Percentiles rank a stretch among this genome's conserved stretches.
Evolutionary conservation across 2,797 vertebrate genomes (phyloP).

Genomic region (Hyperoplus lanceolatus): DNA sequence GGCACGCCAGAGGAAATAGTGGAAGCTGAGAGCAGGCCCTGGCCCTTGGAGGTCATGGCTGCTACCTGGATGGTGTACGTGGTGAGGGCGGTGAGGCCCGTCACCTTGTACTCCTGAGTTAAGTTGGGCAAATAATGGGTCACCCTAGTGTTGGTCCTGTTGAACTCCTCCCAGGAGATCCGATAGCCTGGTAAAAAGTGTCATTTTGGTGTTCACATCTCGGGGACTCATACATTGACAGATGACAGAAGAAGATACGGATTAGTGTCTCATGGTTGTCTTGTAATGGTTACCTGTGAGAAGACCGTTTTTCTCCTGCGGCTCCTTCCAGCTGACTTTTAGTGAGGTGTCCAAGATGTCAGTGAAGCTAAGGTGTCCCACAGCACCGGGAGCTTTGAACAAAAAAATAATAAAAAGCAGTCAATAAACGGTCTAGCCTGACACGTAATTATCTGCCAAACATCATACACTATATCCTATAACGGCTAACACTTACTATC

Average conservation of each 20-base stretch:
- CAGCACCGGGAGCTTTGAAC: conserved; percentile 91
- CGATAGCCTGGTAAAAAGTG: conserved; percentile 88
- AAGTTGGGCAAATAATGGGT: conserved; percentile 97
- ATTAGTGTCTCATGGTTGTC: conserved; percentile 11
- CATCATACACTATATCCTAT: background rate
- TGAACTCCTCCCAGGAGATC: conserved; percentile 98
- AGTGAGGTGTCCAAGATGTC: conserved; percentile 98
- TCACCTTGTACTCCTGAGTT: conserved; percentile 96
- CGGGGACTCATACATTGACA: background rate
- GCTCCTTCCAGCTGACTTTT: conserved; percentile 99
- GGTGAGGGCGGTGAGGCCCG: conserved; percentile 95
- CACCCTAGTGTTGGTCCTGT: conserved; percentile 96
- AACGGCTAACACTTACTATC: conserved; percentile 89
- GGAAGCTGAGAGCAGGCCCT: conserved; percentile 93
- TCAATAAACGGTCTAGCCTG: conserved; percentile 1
- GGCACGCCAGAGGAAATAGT: conserved; percentile 98
- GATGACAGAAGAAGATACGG: background rate
- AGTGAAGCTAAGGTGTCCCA: conserved; percentile 97
- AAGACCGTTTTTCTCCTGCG: conserved; percentile 94
- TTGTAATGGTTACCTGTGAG: conserved; percentile 89
- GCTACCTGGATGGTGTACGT: conserved; percentile 99
- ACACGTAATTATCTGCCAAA: conserved; percentile 32
- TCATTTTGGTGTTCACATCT: background rate
- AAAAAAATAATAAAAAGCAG: conserved; percentile 27
- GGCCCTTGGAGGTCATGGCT: conserved; percentile 96